Conservation (phyloP, 2,888 invertebrate genomes). For the Mythimna pallens region DNA sequence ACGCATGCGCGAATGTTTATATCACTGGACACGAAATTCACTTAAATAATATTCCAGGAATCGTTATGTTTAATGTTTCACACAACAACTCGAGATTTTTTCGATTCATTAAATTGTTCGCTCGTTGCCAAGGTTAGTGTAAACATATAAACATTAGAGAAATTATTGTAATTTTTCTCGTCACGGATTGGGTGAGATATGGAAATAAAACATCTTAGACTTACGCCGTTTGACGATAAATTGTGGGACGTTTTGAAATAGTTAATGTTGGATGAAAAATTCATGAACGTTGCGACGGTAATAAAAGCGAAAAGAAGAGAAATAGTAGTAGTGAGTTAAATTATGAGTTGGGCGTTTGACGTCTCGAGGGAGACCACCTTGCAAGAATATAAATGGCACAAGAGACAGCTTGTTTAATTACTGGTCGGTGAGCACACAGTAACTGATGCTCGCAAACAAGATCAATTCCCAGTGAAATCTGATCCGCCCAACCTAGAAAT, state of each 20-base stretch:
- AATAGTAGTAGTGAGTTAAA: constrained; percentile 41
- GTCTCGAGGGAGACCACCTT: constrained; percentile 56
- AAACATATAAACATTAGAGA: constrained; percentile 51
- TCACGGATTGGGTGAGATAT: constrained; percentile 37
- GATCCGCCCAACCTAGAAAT: constrained; percentile 55
- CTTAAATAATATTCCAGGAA: constrained; percentile 72
- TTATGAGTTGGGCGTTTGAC: constrained; percentile 48
- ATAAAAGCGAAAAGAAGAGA: constrained; percentile 43
- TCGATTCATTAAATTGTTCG: constrained; percentile 66
- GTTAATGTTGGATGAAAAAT: constrained; percentile 37
- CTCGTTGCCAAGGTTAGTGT: constrained; percentile 69
- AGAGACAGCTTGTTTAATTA: constrained; percentile 62
- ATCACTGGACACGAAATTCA: constrained; percentile 78
- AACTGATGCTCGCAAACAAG: constrained; percentile 64
- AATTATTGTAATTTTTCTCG: constrained; percentile 51
- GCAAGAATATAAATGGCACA: constrained; percentile 54
- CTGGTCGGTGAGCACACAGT: constrained; percentile 45
- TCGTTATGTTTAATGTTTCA: constrained; percentile 67
- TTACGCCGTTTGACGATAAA: constrained; percentile 40
- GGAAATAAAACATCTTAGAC: constrained; percentile 53
- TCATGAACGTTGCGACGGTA: constrained; percentile 33
- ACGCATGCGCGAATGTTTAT: constrained; percentile 82
- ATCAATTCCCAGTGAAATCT: constrained; percentile 63
- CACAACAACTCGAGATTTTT: constrained; percentile 62
- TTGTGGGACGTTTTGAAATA: constrained; percentile 41